Percentiles rank a stretch among this genome's conserved stretches.
phyloP scores from a whole-genome alignment of 2,797 vertebrate species.

The Hoplostethus atlanticus region DNA sequence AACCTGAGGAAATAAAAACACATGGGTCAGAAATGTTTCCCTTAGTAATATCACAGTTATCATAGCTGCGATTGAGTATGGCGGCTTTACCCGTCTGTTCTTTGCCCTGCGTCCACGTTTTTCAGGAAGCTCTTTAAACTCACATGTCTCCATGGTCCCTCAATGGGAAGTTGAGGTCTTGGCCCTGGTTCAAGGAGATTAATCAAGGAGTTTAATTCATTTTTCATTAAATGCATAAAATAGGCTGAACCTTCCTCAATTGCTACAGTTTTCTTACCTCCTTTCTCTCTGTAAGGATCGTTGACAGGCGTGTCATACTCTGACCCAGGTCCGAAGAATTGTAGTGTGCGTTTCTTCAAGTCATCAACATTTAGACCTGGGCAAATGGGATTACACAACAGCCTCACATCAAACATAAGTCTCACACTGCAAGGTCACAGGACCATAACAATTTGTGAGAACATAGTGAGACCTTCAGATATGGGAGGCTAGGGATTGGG shows the following conservation, averaged over 20 bases:
- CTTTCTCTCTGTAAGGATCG: conserved; percentile 79
- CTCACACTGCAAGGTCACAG: neutral
- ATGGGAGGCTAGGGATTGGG: too few species aligned
- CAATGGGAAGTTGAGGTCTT: conserved; percentile 83
- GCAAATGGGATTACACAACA: neutral
- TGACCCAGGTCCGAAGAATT: conserved; percentile 83
- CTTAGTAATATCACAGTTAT: neutral
- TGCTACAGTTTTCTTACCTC: conserved; percentile 62
- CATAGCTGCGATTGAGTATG: neutral
- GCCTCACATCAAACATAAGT: neutral
- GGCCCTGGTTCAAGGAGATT: conserved; percentile 63
- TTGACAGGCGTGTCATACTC: conserved; percentile 85
- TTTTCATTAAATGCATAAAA: neutral
- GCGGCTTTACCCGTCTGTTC: conserved; percentile 76
- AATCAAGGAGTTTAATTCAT: neutral
- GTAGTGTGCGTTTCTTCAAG: conserved; percentile 77
- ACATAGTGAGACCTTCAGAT: neutral
- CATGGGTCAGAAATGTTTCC: neutral
- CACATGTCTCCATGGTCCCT: conserved; percentile 85
- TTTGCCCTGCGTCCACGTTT: conserved; percentile 81
- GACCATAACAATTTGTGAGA: neutral
- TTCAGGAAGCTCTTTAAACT: conserved; percentile 84
- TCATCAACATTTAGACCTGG: conserved; percentile 81
- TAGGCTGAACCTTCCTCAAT: neutral
- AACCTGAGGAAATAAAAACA: conserved; percentile 66